These are phyloP conservation scores for Ameiurus melas DNA, from an alignment of 2,113 vertebrate genomes.

Conservation along the genomic window DNA sequence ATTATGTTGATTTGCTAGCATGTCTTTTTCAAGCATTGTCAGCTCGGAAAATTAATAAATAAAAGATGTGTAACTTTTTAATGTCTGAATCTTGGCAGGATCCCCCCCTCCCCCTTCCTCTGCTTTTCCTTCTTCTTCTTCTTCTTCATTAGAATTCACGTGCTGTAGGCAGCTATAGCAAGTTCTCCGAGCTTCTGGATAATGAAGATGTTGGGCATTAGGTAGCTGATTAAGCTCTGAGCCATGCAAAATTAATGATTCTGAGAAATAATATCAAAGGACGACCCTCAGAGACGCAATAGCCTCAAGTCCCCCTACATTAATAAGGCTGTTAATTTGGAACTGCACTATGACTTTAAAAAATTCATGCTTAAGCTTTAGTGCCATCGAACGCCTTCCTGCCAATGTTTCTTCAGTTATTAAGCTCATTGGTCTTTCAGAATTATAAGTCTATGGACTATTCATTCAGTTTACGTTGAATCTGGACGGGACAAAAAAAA, in stretches of 20 bases:
- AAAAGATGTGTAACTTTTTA: constrained; percentile 34
- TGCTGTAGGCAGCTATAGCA: constrained; percentile 55
- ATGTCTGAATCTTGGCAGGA: not conserved
- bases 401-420: constrained; percentile 17
- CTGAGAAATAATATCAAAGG: constrained; percentile 67
- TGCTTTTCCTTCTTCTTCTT: not conserved
- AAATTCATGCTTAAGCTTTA: constrained; percentile 61
- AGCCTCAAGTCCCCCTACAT: constrained; percentile 64
- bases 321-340: constrained; percentile 67
- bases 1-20: constrained; percentile 64
- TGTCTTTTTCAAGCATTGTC: constrained; percentile 47
- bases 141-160: constrained; percentile 42
- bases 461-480: not conserved
- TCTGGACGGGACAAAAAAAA: not conserved
- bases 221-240: constrained; percentile 65
- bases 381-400: constrained; percentile 53
- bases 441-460: not conserved
- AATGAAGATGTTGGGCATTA: constrained; percentile 52
- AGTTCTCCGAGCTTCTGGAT: constrained; percentile 36
- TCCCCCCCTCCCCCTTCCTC: not conserved
- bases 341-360: constrained; percentile 38
- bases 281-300: constrained; percentile 60
- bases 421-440: not conserved
- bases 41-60: constrained; percentile 59
- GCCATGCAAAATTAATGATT: constrained; percentile 73